phyloP scores from a whole-genome alignment of 2,113 vertebrate genomes.

The Phylloscopus trochiloides region DNA sequence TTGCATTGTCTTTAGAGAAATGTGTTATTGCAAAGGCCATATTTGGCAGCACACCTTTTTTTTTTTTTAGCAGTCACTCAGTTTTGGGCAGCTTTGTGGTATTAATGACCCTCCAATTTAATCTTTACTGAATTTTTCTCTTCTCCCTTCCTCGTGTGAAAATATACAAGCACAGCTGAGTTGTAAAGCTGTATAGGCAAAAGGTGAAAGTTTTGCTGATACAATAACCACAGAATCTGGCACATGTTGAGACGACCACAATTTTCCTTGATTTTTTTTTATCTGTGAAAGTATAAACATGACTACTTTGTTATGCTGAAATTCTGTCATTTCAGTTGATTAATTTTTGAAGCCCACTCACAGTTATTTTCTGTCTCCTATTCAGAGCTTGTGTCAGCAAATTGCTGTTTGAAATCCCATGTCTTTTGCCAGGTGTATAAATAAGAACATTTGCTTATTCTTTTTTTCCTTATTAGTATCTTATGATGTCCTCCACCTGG shows the following conservation, averaged over 20 bases:
- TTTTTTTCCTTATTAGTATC: not conserved
- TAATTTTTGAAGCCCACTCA: not conserved
- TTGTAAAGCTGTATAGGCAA: not conserved
- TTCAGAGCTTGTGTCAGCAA: not conserved
- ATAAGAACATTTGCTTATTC: not conserved
- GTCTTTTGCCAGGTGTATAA: not conserved
- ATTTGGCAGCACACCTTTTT: not conserved
- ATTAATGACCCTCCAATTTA: not conserved
- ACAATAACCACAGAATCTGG: not conserved
- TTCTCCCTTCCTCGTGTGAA: not conserved
- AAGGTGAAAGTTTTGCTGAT: not conserved
- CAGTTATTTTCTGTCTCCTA: not conserved
- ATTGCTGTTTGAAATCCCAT: not conserved
- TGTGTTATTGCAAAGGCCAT: not conserved
- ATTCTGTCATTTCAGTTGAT: not conserved
- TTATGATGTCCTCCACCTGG: not conserved
- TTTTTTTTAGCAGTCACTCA: not conserved
- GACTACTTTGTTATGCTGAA: not conserved
- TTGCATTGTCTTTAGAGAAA: not conserved
- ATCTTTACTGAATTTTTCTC: not conserved
- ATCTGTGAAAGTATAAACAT: not conserved
- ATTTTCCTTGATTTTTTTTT: not conserved
- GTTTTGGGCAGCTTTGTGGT: not conserved
- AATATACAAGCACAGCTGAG: not conserved
- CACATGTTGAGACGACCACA: not conserved